Conservation (phyloP, 2,888 invertebrate genomes). For the Lasioglossum pauxillum region DNA sequence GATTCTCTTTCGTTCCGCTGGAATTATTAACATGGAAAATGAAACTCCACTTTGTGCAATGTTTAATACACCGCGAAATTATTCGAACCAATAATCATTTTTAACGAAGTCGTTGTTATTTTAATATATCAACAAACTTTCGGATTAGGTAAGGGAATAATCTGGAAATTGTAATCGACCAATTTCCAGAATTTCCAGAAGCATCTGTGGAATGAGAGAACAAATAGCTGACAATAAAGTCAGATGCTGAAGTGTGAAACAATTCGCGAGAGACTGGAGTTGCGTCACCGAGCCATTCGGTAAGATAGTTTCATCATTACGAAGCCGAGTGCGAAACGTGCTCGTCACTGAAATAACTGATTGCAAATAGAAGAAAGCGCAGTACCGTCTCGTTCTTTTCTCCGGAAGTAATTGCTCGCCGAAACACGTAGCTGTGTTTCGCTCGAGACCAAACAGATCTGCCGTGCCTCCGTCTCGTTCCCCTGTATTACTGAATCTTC, state of each 20-base stretch:
- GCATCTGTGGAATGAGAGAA: background rate
- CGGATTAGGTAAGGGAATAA: too few relatives aligned
- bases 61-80: background rate
- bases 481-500: background rate
- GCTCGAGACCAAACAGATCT: background rate
- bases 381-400: background rate
- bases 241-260: background rate
- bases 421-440: background rate
- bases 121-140: too few relatives aligned
- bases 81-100: background rate
- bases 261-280: background rate
- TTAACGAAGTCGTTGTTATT: too few relatives aligned
- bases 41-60: background rate
- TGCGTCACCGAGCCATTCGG: slow-evolving; percentile 1
- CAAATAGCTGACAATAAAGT: background rate
- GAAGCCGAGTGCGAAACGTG: background rate
- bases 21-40: background rate
- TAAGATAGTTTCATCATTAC: background rate
- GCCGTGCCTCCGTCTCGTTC: background rate
- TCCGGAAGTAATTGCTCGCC: background rate
- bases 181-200: too few relatives aligned
- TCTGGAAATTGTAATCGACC: too few relatives aligned
- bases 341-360: background rate
- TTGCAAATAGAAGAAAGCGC: background rate
- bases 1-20: background rate